phyloP scores from a whole-genome alignment of 1,140 invertebrate genomes.

The Arion vulgaris region DNA sequence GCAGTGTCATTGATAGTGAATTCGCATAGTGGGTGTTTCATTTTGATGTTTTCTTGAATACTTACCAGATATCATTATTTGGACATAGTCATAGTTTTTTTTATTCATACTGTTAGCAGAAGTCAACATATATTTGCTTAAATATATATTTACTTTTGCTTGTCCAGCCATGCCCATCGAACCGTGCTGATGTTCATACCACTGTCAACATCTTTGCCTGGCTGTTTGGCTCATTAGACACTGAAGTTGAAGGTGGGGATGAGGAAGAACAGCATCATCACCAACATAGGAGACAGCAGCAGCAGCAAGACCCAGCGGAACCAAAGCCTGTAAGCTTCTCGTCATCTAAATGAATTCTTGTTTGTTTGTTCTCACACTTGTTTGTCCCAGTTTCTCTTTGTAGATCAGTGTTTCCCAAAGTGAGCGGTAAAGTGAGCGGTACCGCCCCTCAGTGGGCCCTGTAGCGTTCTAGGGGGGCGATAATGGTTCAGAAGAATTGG shows the following conservation, averaged over 20 bases:
- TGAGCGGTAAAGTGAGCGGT: too few species aligned
- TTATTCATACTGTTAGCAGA: too few species aligned
- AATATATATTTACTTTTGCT: neutral
- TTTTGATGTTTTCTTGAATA: too few species aligned
- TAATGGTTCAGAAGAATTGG: too few species aligned
- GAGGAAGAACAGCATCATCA: conserved; percentile 40
- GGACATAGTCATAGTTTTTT: too few species aligned
- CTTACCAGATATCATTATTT: too few species aligned
- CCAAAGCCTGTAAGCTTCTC: conserved; percentile 62
- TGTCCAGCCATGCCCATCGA: conserved; percentile 28
- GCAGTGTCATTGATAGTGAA: too few species aligned
- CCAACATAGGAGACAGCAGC: conserved; percentile 8
- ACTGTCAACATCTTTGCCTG: conserved; percentile 81
- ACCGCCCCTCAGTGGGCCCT: too few species aligned
- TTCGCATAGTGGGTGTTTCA: too few species aligned
- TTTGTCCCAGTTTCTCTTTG: neutral
- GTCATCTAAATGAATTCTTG: neutral
- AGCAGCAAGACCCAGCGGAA: conserved; percentile 27
- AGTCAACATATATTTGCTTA: too few species aligned
- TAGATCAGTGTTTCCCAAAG: neutral
- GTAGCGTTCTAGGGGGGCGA: too few species aligned
- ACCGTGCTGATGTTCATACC: conserved; percentile 32
- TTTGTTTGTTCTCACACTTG: neutral
- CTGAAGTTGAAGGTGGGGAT: conserved; percentile 55
- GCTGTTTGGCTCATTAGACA: conserved; percentile 80